A percentile compares a stretch with the other conserved stretches of the same genome.
phyloP scores from a whole-genome alignment of 2,888 invertebrate species.

The Odontocolon sp. region DNA sequence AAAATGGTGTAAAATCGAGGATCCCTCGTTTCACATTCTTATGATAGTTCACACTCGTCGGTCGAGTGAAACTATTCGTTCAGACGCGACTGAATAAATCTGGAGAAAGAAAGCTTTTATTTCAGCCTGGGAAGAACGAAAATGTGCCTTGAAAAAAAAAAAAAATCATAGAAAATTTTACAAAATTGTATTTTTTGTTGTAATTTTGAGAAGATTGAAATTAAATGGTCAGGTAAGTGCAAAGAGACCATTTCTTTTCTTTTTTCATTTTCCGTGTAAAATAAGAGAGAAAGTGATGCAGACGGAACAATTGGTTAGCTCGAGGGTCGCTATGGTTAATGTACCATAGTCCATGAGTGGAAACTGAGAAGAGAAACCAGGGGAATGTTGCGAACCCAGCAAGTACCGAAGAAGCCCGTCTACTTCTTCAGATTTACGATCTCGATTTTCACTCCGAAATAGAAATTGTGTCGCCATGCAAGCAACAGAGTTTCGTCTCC shows the following conservation, averaged over 20 bases:
- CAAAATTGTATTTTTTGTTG: too few species aligned
- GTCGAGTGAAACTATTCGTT: not conserved
- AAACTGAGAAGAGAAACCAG: slow-evolving; percentile 15
- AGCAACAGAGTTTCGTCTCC: not conserved
- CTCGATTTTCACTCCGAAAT: slow-evolving; percentile 39
- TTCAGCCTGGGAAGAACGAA: not conserved
- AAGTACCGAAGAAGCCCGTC: slow-evolving; percentile 25
- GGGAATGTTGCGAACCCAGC: slow-evolving; percentile 3
- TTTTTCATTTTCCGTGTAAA: slow-evolving; percentile 6
- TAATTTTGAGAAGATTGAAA: not conserved
- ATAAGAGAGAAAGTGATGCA: not conserved
- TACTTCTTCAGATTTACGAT: slow-evolving; percentile 48
- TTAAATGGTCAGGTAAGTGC: not conserved
- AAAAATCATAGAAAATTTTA: too few species aligned
- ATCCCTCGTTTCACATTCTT: slow-evolving; percentile 39
- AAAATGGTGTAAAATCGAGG: slow-evolving; percentile 10
- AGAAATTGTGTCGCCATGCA: slow-evolving; percentile 24
- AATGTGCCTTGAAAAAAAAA: too few species aligned
- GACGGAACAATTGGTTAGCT: slow-evolving; percentile 33
- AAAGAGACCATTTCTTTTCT: not conserved
- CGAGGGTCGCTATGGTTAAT: slow-evolving; percentile 24
- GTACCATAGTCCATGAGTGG: slow-evolving; percentile 18
- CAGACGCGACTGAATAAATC: slow-evolving; percentile 19
- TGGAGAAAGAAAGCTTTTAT: slow-evolving; percentile 10
- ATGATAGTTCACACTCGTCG: slow-evolving; percentile 27